phyloP scores from a whole-genome alignment of 2,797 vertebrate genomes.

The Poeciliopsis turneri region DNA sequence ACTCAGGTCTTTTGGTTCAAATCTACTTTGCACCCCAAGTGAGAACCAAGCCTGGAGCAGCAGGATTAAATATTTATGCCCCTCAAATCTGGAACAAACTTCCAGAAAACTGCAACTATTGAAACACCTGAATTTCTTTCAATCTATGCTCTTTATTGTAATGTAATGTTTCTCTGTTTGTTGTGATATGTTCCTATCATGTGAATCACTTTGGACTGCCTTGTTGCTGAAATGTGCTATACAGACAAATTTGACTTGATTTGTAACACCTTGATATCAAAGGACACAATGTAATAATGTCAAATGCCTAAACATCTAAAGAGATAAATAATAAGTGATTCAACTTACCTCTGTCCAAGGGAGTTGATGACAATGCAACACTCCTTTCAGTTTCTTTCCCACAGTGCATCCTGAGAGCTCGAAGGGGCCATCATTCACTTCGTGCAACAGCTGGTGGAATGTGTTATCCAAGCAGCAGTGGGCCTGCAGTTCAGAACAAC shows the following conservation, averaged over 20 bases:
- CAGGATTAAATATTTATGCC: no score
- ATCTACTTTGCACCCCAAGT: no score
- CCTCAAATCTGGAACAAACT: no score
- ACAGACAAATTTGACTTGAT: not conserved
- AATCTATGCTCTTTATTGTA: no score
- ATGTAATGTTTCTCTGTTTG: not conserved
- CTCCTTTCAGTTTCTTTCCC: conserved; percentile 13
- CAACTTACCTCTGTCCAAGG: conserved; percentile 24
- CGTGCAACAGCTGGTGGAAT: conserved; percentile 58
- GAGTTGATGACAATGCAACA: conserved; percentile 29
- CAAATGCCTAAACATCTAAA: conserved; percentile 15
- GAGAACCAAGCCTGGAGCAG: no score
- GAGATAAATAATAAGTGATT: conserved; percentile 17
- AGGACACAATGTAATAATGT: conserved; percentile 15
- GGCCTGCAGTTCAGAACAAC: not conserved
- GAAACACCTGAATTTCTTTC: no score
- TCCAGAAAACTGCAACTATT: no score
- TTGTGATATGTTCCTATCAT: not conserved
- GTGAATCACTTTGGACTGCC: not conserved
- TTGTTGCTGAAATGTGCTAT: not conserved
- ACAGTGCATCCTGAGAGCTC: conserved; percentile 45
- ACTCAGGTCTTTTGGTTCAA: not conserved
- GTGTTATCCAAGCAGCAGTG: conserved; percentile 19
- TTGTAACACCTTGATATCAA: not conserved
- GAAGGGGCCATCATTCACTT: conserved; percentile 32